phyloP scores from a whole-genome alignment of 2,113 vertebrate species.

The Morone chrysops region DNA sequence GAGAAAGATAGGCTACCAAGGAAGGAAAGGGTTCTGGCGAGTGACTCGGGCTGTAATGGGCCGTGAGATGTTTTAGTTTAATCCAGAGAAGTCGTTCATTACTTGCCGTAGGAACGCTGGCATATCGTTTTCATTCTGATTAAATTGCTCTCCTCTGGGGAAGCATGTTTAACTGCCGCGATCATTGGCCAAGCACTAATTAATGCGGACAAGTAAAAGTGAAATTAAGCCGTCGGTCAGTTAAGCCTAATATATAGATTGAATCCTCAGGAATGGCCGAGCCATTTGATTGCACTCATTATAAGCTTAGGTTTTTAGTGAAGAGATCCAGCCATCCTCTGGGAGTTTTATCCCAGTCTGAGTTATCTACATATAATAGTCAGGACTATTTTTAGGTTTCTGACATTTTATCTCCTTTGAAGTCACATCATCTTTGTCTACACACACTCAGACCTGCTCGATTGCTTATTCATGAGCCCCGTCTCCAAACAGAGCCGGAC shows the following conservation, averaged over 20 bases:
- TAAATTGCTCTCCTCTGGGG: background rate
- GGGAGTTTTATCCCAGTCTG: constrained; percentile 31
- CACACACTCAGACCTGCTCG: constrained; percentile 16
- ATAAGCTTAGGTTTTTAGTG: constrained; percentile 12
- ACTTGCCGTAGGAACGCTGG: background rate
- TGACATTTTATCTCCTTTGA: constrained; percentile 44
- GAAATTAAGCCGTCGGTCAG: constrained; percentile 30
- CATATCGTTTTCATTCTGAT: constrained; percentile 23
- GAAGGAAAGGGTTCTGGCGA: background rate
- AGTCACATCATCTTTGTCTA: constrained; percentile 21
- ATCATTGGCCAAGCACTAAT: constrained; percentile 18
- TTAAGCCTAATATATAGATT: constrained; percentile 30
- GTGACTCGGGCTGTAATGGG: background rate
- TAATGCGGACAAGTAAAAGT: constrained; percentile 37
- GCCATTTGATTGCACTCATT: background rate
- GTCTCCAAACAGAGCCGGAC: constrained; percentile 16
- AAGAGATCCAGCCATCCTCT: background rate
- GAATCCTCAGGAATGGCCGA: constrained; percentile 26
- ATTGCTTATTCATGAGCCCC: constrained; percentile 38
- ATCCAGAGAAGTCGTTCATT: constrained; percentile 3
- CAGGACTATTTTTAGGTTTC: constrained; percentile 31
- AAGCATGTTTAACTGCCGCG: constrained; percentile 1
- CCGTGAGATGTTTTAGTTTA: constrained; percentile 4
- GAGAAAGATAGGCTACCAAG: background rate
- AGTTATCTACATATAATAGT: constrained; percentile 22